A percentile compares a stretch with the other conserved stretches of the same genome.
phyloP scores from a whole-genome alignment of 2,113 vertebrate species.

The Sisor rabdophorus region DNA sequence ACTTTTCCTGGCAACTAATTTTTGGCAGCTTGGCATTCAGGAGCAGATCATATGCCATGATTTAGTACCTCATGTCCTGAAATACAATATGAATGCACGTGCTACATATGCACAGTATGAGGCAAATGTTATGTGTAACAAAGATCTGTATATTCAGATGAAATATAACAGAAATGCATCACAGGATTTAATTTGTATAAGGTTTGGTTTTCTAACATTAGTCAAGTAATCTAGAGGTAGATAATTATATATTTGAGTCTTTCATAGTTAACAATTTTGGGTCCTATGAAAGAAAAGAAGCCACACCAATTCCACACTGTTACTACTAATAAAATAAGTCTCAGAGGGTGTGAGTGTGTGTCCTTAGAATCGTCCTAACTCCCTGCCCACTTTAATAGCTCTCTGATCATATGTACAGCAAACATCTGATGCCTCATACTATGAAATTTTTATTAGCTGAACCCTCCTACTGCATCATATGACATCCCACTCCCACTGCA shows the following conservation, averaged over 20 bases:
- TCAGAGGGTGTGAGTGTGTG: too few species aligned
- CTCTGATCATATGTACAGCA: too few species aligned
- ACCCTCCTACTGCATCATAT: too few species aligned
- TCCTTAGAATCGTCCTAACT: too few species aligned
- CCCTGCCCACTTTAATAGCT: too few species aligned
- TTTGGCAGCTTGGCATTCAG: neutral
- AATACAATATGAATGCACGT: neutral
- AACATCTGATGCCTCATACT: too few species aligned
- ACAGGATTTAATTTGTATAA: neutral
- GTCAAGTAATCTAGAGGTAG: neutral
- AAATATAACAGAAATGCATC: slow-evolving; percentile 16
- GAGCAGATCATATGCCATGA: neutral
- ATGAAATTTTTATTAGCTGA: too few species aligned
- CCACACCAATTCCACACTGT: too few species aligned
- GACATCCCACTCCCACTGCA: too few species aligned
- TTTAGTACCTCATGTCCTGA: neutral
- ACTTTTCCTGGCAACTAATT: slow-evolving; percentile 12
- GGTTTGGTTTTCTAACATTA: neutral
- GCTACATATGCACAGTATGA: too few species aligned
- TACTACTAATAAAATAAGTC: too few species aligned
- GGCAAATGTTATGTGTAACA: neutral
- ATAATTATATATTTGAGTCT: neutral
- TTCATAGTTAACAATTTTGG: neutral
- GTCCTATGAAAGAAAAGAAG: too few species aligned
- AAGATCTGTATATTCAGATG: neutral